Evolutionary conservation across 2,113 vertebrate genomes (phyloP), one percentile per base, ranked within the genome.

Genomic region (Phoenicopterus ruber): DNA sequence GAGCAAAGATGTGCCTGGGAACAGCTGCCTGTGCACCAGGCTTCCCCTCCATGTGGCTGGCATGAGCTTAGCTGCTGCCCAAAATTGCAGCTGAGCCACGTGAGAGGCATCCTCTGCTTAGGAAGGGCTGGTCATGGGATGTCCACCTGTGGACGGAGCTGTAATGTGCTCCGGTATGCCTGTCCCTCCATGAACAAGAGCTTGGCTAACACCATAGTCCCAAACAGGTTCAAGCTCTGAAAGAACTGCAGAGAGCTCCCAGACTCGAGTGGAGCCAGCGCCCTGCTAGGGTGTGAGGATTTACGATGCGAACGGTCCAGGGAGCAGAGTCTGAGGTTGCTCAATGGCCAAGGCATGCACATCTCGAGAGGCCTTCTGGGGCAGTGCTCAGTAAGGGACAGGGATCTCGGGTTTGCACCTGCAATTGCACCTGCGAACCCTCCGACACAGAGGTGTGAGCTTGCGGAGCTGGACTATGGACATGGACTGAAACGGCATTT

Each of bases 271-370:
- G 67, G 31, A 91, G 12, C 38, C 47, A 82, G 36, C 2, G 2
- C 18, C 32, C 13, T 67, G 36, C 44, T 49, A 19, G 59, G 34
- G 21, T 0, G 18, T 34, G 72, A 83, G 50, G 46, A 65, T 93
- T 86, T 93, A 83, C 2, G 1, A 32, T 1, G 4, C 1, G 7
- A 85, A 79, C 2, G 5, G 65, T 76, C 29, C 70, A 65, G 74
- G 81, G 74, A 88, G 34, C 66, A 82, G 85, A 88, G 66, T 61
- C 57, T 92, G 95, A 61, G n/a, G 61, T 67, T 90, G 79, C 85
- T 87, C 82, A 87, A 50, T 12, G 57, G 50, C 32, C 55, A 50
- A 91, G 42, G 32, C 73, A 67, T 8, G n/a, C 21, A 42, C 44
- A 31, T 49, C 38, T 62, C 0, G 0, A 31, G 77, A 86, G 28